Percentiles rank a stretch among this genome's conserved stretches.
Evolutionary conservation across 1,140 invertebrate genomes (phyloP).

Genomic region (Tribolium madens): DNA sequence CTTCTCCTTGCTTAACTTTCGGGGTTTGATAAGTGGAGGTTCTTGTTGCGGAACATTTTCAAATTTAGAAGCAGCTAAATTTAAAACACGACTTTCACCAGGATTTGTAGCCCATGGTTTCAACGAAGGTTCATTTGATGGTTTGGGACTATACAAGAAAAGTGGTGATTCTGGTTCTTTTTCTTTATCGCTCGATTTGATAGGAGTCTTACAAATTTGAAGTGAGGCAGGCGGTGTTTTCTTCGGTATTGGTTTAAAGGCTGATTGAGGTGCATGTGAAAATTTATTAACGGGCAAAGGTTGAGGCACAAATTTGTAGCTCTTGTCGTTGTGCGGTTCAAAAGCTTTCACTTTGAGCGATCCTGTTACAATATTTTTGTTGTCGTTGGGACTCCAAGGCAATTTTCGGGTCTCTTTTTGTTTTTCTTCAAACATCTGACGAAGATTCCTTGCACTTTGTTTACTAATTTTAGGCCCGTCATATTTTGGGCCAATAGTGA

Average conservation of each 20-base stretch:
- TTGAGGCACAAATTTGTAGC: constrained; percentile 66
- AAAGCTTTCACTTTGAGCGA: constrained; percentile 65
- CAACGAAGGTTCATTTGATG: constrained; percentile 20
- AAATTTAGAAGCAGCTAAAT: constrained; percentile 66
- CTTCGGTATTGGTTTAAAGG: constrained; percentile 71
- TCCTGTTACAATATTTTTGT: constrained; percentile 63
- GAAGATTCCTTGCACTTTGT: constrained; percentile 63
- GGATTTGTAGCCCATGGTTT: constrained; percentile 64
- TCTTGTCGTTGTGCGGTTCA: constrained; percentile 57
- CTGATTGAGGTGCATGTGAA: constrained; percentile 78
- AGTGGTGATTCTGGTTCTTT: constrained; percentile 44
- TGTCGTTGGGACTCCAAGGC: not conserved
- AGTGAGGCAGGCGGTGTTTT: constrained; percentile 41
- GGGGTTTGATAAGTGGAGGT: constrained; percentile 47
- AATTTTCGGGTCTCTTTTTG: constrained; percentile 62
- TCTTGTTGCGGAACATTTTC: constrained; percentile 62
- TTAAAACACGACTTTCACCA: constrained; percentile 64
- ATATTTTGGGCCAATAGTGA: constrained; percentile 52
- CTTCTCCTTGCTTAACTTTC: constrained; percentile 59
- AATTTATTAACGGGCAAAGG: constrained; percentile 76
- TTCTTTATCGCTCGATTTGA: constrained; percentile 40
- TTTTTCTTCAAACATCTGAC: constrained; percentile 65
- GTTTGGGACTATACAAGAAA: constrained; percentile 63
- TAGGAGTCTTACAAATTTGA: constrained; percentile 47
- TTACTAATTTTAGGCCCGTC: constrained; percentile 64